Evolutionary conservation across 2,888 invertebrate genomes (phyloP).

Genomic region (Drosophila bunnanda): DNA sequence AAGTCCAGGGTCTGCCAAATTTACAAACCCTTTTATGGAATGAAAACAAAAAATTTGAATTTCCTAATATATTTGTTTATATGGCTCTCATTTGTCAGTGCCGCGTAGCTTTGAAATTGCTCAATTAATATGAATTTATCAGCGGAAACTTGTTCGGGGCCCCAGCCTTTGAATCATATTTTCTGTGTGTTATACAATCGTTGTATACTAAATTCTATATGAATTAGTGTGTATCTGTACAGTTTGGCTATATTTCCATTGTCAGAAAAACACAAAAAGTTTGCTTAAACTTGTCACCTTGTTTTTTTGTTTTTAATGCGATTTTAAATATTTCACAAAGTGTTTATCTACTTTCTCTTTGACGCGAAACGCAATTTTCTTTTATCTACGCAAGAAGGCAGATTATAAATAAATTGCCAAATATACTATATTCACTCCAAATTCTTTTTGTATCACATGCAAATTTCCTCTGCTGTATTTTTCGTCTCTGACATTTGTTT

Average conservation of each 20-base stretch:
- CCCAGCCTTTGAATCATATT: constrained; percentile 34
- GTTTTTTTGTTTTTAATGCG: constrained; percentile 55
- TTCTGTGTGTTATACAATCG: constrained; percentile 31
- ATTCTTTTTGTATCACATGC: constrained; percentile 32
- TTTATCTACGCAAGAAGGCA: constrained; percentile 63
- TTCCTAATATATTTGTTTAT: constrained; percentile 24
- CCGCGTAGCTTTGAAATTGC: constrained; percentile 30
- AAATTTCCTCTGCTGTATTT: constrained; percentile 31
- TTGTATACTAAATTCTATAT: constrained; percentile 18
- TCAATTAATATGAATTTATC: constrained; percentile 50
- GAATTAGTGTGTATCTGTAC: constrained; percentile 4
- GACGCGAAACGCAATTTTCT: constrained; percentile 61
- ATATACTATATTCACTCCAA: constrained; percentile 26
- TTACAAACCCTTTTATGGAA: background rate
- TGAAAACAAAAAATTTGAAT: constrained; percentile 9
- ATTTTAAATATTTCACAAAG: constrained; percentile 54
- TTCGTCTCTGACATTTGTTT: constrained; percentile 41
- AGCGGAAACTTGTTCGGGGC: constrained; percentile 35
- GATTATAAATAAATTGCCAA: constrained; percentile 62
- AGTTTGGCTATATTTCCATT: constrained; percentile 11
- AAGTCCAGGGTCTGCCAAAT: background rate
- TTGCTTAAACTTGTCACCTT: constrained; percentile 12
- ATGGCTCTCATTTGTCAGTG: constrained; percentile 4
- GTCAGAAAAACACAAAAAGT: constrained; percentile 4
- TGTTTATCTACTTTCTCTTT: constrained; percentile 55